A percentile compares a stretch with the other conserved stretches of the same genome.
Conservation (phyloP, 2,113 vertebrate species). For the Clarias batrachus region DNA sequence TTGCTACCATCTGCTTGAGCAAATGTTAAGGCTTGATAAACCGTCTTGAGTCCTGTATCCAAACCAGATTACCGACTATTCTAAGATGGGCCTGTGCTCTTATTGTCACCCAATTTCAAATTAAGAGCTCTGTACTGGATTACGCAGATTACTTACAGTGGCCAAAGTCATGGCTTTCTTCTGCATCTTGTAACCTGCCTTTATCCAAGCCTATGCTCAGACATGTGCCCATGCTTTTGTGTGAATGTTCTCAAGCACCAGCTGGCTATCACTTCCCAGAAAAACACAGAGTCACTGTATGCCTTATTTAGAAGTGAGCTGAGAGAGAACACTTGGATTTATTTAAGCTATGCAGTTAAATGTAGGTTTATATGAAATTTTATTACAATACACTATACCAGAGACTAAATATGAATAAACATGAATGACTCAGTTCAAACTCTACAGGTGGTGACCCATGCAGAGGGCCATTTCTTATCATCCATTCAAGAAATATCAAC, state of each 20-base stretch:
- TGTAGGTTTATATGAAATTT: neutral
- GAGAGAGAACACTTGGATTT: neutral
- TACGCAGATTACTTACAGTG: conserved; percentile 74
- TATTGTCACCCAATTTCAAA: conserved; percentile 74
- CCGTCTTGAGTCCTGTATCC: conserved; percentile 72
- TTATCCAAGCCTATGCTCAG: conserved; percentile 52
- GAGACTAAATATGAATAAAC: neutral
- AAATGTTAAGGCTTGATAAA: conserved; percentile 79
- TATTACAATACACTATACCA: neutral
- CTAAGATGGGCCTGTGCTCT: conserved; percentile 69
- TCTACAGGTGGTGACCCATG: neutral
- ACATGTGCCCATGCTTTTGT: conserved; percentile 52
- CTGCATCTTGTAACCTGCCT: conserved; percentile 61
- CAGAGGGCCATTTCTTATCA: neutral
- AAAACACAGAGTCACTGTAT: neutral
- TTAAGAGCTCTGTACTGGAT: conserved; percentile 73
- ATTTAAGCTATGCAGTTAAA: neutral
- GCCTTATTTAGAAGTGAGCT: neutral
- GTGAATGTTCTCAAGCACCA: conserved; percentile 41
- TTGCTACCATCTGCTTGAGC: conserved; percentile 77
- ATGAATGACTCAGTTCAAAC: neutral
- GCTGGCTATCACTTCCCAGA: conserved; percentile 33
- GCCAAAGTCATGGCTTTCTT: conserved; percentile 64
- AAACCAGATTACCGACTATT: conserved; percentile 75
- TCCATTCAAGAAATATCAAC: neutral